Conservation (phyloP, 2,888 invertebrate genomes). For the Caenorhabditis sulstoni region DNA sequence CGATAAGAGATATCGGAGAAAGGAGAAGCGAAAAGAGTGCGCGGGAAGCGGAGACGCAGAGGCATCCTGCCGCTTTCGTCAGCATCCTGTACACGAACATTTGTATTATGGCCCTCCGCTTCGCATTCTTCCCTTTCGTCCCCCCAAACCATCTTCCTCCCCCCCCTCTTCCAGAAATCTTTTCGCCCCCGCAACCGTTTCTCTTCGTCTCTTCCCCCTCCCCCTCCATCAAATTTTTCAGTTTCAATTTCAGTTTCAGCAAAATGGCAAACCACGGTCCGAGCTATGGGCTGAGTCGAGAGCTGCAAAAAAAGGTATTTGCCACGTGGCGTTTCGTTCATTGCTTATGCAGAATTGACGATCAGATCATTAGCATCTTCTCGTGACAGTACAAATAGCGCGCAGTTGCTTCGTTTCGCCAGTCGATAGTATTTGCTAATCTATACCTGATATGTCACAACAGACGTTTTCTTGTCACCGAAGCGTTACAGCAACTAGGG, state of each 20-base stretch:
- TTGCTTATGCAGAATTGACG: no score
- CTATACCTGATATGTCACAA: no score
- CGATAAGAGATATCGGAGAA: conserved; percentile 47
- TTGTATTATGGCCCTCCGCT: conserved; percentile 30
- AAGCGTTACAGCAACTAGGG: no score
- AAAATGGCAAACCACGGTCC: conserved; percentile 81
- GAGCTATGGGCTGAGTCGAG: conserved; percentile 80
- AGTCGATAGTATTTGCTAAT: no score
- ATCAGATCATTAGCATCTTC: not conserved
- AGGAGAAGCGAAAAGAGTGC: conserved; percentile 4
- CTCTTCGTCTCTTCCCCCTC: not conserved
- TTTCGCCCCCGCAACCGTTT: conserved; percentile 10
- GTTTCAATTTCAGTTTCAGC: conserved; percentile 11
- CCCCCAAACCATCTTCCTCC: not conserved
- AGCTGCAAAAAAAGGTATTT: conserved; percentile 80
- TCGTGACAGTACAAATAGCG: no score
- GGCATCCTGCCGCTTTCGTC: conserved; percentile 9
- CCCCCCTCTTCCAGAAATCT: conserved; percentile 41
- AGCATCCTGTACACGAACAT: conserved; percentile 34
- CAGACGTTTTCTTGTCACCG: no score
- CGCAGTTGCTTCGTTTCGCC: not conserved
- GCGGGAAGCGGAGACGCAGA: conserved; percentile 5
- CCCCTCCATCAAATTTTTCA: not conserved
- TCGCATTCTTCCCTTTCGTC: conserved; percentile 12
- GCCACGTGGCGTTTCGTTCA: not conserved